These are phyloP conservation scores for Theristicus caerulescens DNA, from an alignment of 2,113 vertebrate genomes.

Conservation along the genomic window DNA sequence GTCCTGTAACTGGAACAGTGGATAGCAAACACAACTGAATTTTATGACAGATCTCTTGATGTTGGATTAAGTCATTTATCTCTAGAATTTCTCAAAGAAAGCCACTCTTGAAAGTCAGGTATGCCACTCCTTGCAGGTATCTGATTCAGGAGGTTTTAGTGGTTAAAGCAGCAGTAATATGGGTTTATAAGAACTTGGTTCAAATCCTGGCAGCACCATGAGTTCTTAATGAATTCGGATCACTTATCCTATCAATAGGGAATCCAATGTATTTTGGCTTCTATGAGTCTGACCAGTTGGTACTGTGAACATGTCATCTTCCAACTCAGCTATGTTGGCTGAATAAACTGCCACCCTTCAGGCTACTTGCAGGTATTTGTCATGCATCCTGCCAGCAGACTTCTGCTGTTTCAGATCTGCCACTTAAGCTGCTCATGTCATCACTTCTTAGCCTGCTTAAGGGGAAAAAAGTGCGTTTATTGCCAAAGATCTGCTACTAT, in stretches of 20 bases:
- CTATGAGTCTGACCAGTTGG: slow-evolving; percentile 9
- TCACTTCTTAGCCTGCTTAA: slow-evolving; percentile 29
- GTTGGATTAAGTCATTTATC: background rate
- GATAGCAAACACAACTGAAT: background rate
- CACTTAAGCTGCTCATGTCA: slow-evolving; percentile 28
- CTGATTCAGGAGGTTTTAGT: background rate
- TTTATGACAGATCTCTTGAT: background rate
- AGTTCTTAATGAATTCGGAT: background rate
- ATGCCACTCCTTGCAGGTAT: background rate
- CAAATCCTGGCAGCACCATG: background rate
- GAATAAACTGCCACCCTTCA: background rate
- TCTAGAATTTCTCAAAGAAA: background rate
- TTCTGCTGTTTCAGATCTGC: slow-evolving; percentile 28
- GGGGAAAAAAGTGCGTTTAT: background rate
- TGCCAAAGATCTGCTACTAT: slow-evolving; percentile 9
- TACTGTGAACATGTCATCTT: background rate
- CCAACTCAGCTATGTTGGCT: background rate
- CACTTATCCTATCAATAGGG: background rate
- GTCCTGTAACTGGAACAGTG: background rate
- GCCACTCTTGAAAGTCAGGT: background rate
- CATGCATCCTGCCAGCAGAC: slow-evolving; percentile 7
- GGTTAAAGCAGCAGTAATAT: background rate
- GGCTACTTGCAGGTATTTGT: slow-evolving; percentile 46
- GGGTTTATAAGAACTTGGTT: background rate
- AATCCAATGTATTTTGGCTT: background rate